phyloP scores from a whole-genome alignment of 2,888 invertebrate species.

The Mesorhabditis sp. region DNA sequence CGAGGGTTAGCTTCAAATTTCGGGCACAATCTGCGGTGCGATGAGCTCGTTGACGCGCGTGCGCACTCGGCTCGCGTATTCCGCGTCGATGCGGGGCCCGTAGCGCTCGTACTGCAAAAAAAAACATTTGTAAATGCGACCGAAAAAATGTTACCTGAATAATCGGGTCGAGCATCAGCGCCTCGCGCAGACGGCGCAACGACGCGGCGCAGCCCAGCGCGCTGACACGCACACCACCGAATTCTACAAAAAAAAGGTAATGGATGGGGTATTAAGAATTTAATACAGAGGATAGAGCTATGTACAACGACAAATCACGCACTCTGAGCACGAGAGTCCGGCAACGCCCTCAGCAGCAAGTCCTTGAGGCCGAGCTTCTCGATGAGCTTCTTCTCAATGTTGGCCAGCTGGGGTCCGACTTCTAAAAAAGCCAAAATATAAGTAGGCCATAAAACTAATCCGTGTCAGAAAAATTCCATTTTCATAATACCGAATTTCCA shows the following conservation, averaged over 20 bases:
- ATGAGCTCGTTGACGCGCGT: background rate
- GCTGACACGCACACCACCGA: background rate
- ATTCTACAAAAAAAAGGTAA: background rate
- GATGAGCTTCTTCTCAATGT: background rate
- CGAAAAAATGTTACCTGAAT: background rate
- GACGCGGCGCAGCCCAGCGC: background rate
- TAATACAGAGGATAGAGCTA: too few relatives aligned
- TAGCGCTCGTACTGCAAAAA: background rate
- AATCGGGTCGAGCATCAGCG: constrained; percentile 1
- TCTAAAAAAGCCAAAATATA: background rate
- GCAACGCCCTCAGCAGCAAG: background rate
- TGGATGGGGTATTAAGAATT: background rate
- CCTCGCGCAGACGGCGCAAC: background rate
- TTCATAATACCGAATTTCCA: too few relatives aligned
- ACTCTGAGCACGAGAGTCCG: too few relatives aligned
- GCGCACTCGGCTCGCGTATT: background rate
- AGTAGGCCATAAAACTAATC: background rate
- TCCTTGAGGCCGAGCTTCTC: background rate
- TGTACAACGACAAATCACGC: too few relatives aligned
- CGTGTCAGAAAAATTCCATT: too few relatives aligned
- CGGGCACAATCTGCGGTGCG: too few relatives aligned
- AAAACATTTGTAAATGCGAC: too few relatives aligned
- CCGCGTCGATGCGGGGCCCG: background rate
- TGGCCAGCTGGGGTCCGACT: background rate
- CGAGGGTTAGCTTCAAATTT: too few relatives aligned